Evolutionary conservation across 2,888 invertebrate species (phyloP), one percentile per base, ranked within the genome.

Genomic region (Torymus auratus): DNA sequence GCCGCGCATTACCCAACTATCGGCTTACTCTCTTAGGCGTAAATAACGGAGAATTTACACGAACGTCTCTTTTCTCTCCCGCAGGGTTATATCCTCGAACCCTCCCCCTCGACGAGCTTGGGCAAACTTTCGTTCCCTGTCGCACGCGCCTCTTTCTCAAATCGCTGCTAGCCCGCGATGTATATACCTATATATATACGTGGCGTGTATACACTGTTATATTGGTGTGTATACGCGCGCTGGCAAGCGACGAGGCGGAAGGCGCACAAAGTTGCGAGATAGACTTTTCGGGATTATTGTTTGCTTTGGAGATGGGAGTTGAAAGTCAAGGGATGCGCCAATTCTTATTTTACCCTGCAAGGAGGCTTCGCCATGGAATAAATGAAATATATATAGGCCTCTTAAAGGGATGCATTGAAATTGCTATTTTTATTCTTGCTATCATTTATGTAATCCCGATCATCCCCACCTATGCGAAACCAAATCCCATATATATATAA

Each of bases 41-140:
- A 41, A 41, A 72, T 88, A 89, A 89, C 88, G 86, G 41, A 86
- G 88, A 89, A 89, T 90, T 87, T 88, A 88, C 88, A 85, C 84
- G 53, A 70, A 50, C 17, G 50, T 50, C 50, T 20, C 58, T 15
- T 15, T 20, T 2, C 67, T 20, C 50, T 28, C 65, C 23, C n/a
- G 55, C n/a, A 28, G 73, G 55, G 28, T 50, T 41, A 41, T 41
- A 41, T 41, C 41, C 41, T 41, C 41, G 41, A 70, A 56, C n/a
- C n/a, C 56, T 55, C 55, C 56, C 64, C 52, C 52, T 58, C 61
- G 13, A 7, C 15, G 17, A 7, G 55, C 41, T 68, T 62, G 13
- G 10, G 55, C 56, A 77, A 77, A 70, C 69, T 70, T 70, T 62
- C 13, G 11, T 28, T 53, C 53, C 41, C 0, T 17, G 15, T 20